Conservation (phyloP, 2,797 vertebrate species). For the Megalops cyprinoides region DNA sequence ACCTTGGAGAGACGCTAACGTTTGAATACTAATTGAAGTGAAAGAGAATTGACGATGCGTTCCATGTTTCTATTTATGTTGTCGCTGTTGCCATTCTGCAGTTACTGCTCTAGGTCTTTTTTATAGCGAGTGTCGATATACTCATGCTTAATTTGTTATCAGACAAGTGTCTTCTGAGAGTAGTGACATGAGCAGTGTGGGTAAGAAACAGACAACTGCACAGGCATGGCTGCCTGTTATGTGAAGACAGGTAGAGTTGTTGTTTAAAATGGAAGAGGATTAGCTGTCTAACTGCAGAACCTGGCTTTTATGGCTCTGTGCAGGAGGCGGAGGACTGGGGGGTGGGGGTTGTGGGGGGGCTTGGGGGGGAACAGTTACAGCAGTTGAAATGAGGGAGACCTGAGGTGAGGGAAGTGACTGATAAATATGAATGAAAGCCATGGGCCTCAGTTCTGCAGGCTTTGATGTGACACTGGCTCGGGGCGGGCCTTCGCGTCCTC, state of each 20-base stretch:
- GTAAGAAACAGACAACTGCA: not conserved
- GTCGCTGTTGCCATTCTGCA: not conserved
- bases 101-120: not conserved
- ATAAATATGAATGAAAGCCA: slow-evolving; percentile 12
- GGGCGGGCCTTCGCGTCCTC: not conserved
- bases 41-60: not conserved
- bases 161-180: not conserved
- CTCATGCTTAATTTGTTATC: not conserved
- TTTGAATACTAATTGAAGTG: not conserved
- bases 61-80: not conserved
- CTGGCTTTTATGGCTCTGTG: not conserved
- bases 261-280: not conserved
- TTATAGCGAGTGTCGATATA: not conserved
- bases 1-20: not conserved
- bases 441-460: not conserved
- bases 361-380: no score
- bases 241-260: not conserved
- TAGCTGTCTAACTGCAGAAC: not conserved
- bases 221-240: no score
- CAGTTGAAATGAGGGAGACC: not conserved
- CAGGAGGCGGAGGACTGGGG: not conserved
- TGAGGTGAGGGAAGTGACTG: not conserved
- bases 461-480: slow-evolving; percentile 2
- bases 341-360: no score
- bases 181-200: not conserved